A percentile compares a stretch with the other conserved stretches of the same genome.
These are phyloP conservation scores for Amblyopsis hoosieri DNA, from an alignment of 2,797 vertebrate species.

Conservation along the genomic window DNA sequence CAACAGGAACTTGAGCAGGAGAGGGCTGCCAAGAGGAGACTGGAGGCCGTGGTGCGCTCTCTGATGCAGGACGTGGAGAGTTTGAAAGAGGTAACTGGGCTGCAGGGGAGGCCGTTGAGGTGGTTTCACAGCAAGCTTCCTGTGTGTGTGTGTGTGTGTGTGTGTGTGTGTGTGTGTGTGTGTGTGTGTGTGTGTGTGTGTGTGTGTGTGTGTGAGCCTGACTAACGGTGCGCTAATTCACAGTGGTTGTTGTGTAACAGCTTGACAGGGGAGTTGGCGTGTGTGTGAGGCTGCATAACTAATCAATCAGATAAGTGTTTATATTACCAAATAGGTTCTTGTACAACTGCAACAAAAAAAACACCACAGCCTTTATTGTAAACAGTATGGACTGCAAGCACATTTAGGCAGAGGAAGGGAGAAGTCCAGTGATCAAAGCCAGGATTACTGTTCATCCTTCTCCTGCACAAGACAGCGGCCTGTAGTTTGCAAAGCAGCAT, in stretches of 20 bases:
- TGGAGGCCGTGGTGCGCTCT: conserved; percentile 66
- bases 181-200: conserved; percentile 14
- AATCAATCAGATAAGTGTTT: neutral
- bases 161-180: neutral
- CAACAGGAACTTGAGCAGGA: conserved; percentile 75
- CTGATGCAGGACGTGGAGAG: conserved; percentile 74
- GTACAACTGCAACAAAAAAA: too few relatives aligned
- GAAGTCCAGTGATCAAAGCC: too few relatives aligned
- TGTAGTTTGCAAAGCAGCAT: too few relatives aligned
- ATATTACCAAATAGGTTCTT: neutral
- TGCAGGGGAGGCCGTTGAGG: conserved; percentile 19
- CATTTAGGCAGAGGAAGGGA: too few relatives aligned
- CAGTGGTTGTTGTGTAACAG: conserved; percentile 35
- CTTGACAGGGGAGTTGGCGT: conserved; percentile 17
- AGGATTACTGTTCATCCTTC: too few relatives aligned
- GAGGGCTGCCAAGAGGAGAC: conserved; percentile 65
- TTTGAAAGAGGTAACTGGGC: conserved; percentile 74
- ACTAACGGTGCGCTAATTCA: conserved; percentile 15
- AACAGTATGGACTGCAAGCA: too few relatives aligned
- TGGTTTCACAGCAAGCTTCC: conserved; percentile 22
- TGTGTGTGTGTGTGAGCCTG: conserved; percentile 16
- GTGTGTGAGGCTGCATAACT: neutral
- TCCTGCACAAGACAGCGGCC: too few relatives aligned
- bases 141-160: conserved; percentile 6
- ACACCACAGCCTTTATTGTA: too few relatives aligned